A percentile compares a stretch with the other conserved stretches of the same genome.
Conservation (phyloP, 2,797 vertebrate genomes). For the Trichosurus vulpecula region DNA sequence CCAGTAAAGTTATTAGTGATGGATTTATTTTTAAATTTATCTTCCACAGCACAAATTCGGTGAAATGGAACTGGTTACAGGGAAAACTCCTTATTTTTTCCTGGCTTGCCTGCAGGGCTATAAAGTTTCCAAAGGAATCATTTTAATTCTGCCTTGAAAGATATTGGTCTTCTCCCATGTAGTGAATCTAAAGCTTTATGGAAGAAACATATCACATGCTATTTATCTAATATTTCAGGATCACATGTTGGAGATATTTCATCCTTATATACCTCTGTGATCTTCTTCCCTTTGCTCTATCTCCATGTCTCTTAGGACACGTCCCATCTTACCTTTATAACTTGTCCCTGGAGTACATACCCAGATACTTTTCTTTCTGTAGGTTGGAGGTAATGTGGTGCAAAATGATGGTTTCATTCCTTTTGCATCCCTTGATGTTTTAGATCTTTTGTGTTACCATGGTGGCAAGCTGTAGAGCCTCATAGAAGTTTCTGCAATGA, state of each 20-base stretch:
- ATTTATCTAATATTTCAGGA: background rate
- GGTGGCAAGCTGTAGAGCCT: background rate
- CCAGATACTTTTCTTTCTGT: background rate
- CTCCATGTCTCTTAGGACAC: background rate
- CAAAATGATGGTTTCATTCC: background rate
- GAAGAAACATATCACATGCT: background rate
- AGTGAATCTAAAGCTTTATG: slow-evolving; percentile 3
- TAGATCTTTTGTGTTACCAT: background rate
- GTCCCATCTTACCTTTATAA: background rate
- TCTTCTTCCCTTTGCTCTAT: background rate
- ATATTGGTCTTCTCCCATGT: background rate
- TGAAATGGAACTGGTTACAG: slow-evolving; percentile 24
- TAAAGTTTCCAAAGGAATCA: slow-evolving; percentile 5
- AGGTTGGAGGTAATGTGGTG: background rate
- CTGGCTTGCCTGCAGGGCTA: background rate
- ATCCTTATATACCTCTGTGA: background rate
- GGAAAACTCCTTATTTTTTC: background rate
- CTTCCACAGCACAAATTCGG: slow-evolving; percentile 27
- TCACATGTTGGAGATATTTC: background rate
- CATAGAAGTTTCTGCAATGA: background rate
- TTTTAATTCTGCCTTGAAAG: slow-evolving; percentile 32
- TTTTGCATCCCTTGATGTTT: background rate
- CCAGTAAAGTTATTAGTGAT: slow-evolving; percentile 40
- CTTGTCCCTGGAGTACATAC: background rate
- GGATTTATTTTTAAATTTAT: slow-evolving; percentile 31